phyloP scores from a whole-genome alignment of 2,888 invertebrate genomes.

The Pyralis farinalis region DNA sequence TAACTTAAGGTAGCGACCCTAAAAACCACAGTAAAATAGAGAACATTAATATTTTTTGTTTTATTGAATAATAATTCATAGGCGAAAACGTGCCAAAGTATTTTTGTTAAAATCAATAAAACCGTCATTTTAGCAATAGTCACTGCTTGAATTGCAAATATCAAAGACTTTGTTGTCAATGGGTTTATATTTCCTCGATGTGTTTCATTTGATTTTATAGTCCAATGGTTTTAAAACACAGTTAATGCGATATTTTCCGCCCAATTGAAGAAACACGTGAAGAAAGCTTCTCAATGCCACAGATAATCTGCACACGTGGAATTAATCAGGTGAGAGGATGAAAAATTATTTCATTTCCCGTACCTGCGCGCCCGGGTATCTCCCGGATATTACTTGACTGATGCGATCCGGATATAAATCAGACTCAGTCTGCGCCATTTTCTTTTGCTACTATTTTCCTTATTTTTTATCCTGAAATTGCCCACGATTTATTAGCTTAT shows the following conservation, averaged over 20 bases:
- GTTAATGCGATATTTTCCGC: not conserved
- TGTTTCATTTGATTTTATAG: too few species aligned
- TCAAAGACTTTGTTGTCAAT: too few species aligned
- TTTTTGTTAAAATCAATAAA: too few species aligned
- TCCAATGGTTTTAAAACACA: too few species aligned
- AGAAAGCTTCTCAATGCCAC: not conserved
- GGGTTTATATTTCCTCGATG: too few species aligned
- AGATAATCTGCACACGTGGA: slow-evolving; percentile 6
- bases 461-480: slow-evolving; percentile 35
- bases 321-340: slow-evolving; percentile 45
- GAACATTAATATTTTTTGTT: too few species aligned
- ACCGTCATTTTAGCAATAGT: too few species aligned
- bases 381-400: slow-evolving; percentile 57
- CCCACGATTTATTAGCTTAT: slow-evolving; percentile 21
- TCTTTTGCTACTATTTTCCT: slow-evolving; percentile 37
- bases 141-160: too few species aligned
- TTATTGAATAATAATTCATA: too few species aligned
- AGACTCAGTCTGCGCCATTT: slow-evolving; percentile 34
- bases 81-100: too few species aligned
- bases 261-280: not conserved
- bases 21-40: too few species aligned
- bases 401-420: slow-evolving; percentile 65
- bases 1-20: too few species aligned
- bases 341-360: slow-evolving; percentile 55
- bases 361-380: slow-evolving; percentile 37